Percentiles rank a stretch among this genome's conserved stretches.
Evolutionary conservation across 2,888 invertebrate genomes (phyloP).

Genomic region (Bembecia ichneumoniformis): DNA sequence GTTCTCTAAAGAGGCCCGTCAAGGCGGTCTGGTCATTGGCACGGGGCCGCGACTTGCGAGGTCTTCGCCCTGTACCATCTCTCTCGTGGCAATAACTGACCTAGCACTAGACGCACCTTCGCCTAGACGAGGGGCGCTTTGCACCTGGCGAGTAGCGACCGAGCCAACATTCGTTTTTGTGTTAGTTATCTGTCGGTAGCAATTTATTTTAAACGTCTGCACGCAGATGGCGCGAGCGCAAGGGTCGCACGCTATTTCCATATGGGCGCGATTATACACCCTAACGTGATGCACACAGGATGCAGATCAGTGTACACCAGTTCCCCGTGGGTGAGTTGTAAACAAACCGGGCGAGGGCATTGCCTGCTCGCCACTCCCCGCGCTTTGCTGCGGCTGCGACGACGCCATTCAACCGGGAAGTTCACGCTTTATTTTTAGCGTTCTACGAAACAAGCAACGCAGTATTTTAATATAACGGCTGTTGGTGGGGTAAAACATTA

Average conservation of each 20-base stretch:
- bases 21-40: constrained; percentile 48
- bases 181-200: constrained; percentile 48
- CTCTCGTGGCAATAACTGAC: constrained; percentile 49
- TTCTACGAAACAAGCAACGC: constrained; percentile 44
- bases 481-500: constrained; percentile 3
- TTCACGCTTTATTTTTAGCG: constrained; percentile 68
- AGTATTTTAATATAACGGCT: constrained; percentile 21
- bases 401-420: constrained; percentile 72
- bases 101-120: constrained; percentile 52
- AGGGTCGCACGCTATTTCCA: constrained; percentile 27
- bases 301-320: constrained; percentile 35
- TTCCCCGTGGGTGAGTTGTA: constrained; percentile 47
- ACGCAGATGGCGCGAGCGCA: constrained; percentile 65
- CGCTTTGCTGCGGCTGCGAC: constrained; percentile 36
- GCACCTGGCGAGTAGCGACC: constrained; percentile 47
- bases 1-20: constrained; percentile 27
- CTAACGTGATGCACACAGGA: constrained; percentile 37
- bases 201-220: constrained; percentile 63
- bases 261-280: constrained; percentile 38
- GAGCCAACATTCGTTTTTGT: constrained; percentile 42
- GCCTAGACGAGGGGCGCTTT: constrained; percentile 35
- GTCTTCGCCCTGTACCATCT: constrained; percentile 35
- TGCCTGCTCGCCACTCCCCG: constrained; percentile 66
- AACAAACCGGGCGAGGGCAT: constrained; percentile 70
- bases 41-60: constrained; percentile 23